Evolutionary conservation across 2,797 vertebrate genomes (phyloP).

Genomic region (Leuciscus waleckii): DNA sequence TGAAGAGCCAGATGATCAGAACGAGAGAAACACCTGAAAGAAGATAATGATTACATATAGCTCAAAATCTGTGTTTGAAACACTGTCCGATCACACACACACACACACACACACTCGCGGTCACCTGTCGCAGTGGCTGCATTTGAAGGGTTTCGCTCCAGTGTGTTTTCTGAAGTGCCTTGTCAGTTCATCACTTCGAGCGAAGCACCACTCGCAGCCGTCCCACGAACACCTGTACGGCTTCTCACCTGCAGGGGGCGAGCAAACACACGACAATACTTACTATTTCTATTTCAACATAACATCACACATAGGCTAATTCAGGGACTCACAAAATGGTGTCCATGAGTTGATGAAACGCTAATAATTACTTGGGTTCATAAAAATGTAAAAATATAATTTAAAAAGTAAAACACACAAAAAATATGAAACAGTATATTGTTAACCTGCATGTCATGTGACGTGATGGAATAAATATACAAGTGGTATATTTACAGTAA

Average conservation of each 20-base stretch:
- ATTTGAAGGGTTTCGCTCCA: slow-evolving; percentile 98
- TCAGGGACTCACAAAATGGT: not conserved
- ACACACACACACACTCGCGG: not conserved
- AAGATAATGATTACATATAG: slow-evolving; percentile 65
- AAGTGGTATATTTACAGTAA: not conserved
- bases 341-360: not conserved
- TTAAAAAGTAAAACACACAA: not conserved
- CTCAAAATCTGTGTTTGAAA: not conserved
- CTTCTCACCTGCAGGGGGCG: slow-evolving; percentile 87
- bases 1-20: slow-evolving; percentile 98
- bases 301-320: not conserved
- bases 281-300: not conserved
- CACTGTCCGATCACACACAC: not conserved
- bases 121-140: slow-evolving; percentile 93
- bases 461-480: not conserved
- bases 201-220: slow-evolving; percentile 97
- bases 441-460: not conserved
- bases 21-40: slow-evolving; percentile 94
- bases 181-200: slow-evolving; percentile 96
- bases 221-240: slow-evolving; percentile 99
- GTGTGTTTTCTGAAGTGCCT: slow-evolving; percentile 99
- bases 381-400: not conserved
- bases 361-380: not conserved
- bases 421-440: not conserved
- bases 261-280: slow-evolving; percentile 16